phyloP scores from a whole-genome alignment of 2,113 vertebrate genomes.

The Gopherus flavomarginatus region DNA sequence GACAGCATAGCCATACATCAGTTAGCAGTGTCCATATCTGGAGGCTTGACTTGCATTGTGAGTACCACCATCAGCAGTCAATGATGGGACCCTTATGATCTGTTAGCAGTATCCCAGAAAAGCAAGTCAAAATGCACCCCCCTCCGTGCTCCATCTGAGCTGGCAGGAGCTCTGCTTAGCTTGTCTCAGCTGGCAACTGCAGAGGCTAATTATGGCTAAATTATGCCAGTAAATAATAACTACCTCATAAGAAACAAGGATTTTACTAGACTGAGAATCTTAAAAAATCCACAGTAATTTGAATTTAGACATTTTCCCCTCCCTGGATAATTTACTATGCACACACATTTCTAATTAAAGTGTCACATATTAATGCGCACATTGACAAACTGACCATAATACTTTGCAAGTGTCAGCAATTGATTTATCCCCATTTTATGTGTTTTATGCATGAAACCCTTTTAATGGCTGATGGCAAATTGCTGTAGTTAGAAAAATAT shows the following conservation, averaged over 20 bases:
- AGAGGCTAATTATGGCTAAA: background rate
- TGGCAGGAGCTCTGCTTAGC: background rate
- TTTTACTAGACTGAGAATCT: background rate
- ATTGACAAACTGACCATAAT: slow-evolving; percentile 26
- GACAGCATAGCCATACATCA: background rate
- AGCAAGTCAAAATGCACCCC: background rate
- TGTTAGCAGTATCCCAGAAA: rapidly evolving
- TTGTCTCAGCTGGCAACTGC: background rate
- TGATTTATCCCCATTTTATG: slow-evolving; percentile 33
- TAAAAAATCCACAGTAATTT: background rate
- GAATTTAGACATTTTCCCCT: slow-evolving; percentile 32
- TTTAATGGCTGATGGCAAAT: slow-evolving; percentile 37
- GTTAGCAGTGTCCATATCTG: background rate
- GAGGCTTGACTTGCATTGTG: background rate
- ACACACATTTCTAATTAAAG: slow-evolving; percentile 16
- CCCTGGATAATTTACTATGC: background rate
- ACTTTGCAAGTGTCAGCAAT: slow-evolving; percentile 9
- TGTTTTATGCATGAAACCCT: slow-evolving; percentile 26
- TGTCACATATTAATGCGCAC: background rate
- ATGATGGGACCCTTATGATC: background rate
- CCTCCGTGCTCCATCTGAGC: background rate
- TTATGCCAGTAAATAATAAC: background rate
- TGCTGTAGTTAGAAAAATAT: slow-evolving; percentile 47
- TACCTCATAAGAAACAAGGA: background rate
- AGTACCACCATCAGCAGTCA: rapidly evolving